phyloP scores from a whole-genome alignment of 1,140 invertebrate species.

The Drosophila eugracilis region DNA sequence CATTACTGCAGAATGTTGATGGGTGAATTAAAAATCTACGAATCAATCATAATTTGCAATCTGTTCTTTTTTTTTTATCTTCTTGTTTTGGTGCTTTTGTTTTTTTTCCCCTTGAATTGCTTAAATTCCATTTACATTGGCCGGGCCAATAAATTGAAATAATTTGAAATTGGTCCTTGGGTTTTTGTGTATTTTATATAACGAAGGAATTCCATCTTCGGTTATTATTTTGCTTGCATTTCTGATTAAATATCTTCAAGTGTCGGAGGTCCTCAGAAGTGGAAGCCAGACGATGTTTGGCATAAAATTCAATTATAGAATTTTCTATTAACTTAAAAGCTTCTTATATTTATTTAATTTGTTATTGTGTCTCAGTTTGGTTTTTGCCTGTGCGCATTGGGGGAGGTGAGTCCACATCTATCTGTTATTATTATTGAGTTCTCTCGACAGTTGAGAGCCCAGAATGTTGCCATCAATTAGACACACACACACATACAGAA shows the following conservation, averaged over 20 bases:
- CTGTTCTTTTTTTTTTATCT: background rate
- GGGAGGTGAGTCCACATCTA: constrained; percentile 11
- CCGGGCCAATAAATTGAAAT: constrained; percentile 33
- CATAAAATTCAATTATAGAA: constrained; percentile 77
- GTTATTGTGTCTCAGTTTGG: constrained; percentile 60
- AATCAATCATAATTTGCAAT: constrained; percentile 6
- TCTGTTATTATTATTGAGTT: constrained; percentile 41
- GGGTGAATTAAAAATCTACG: background rate
- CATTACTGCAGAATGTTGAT: constrained; percentile 3
- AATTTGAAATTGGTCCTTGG: constrained; percentile 27
- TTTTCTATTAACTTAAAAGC: constrained; percentile 80
- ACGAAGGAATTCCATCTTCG: constrained; percentile 15
- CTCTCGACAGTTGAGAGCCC: constrained; percentile 4
- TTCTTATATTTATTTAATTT: constrained; percentile 83
- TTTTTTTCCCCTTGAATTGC: constrained; percentile 2
- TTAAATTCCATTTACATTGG: constrained; percentile 23
- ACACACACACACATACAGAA: constrained; percentile 31
- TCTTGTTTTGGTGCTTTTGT: background rate
- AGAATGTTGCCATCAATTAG: constrained; percentile 70
- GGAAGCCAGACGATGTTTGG: constrained; percentile 26
- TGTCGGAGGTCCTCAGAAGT: constrained; percentile 5
- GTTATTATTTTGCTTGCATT: constrained; percentile 46
- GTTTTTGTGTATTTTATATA: constrained; percentile 1
- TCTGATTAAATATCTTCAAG: constrained; percentile 42
- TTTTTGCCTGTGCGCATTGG: constrained; percentile 6